phyloP scores from a whole-genome alignment of 2,797 vertebrate species.

The Cossypha caffra region DNA sequence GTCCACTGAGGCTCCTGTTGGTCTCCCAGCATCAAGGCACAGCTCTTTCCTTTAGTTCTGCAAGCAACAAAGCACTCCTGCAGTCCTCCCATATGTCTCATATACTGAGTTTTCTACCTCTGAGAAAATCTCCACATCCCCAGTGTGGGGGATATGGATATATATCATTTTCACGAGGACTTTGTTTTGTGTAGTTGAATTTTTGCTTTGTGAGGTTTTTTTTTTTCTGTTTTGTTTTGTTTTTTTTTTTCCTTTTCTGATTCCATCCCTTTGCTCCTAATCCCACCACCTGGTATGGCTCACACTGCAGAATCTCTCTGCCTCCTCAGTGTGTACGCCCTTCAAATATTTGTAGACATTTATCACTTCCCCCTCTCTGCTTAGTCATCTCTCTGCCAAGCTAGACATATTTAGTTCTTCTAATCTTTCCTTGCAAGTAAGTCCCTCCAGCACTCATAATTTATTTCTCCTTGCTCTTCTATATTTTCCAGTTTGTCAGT shows the following conservation, averaged over 20 bases:
- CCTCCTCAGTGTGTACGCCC: constrained; percentile 14
- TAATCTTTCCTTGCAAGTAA: constrained; percentile 53
- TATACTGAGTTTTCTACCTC: not conserved
- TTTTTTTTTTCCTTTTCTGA: not conserved
- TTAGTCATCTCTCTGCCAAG: constrained; percentile 65
- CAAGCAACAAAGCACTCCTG: not conserved
- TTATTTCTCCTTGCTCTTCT: constrained; percentile 53
- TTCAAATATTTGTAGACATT: constrained; percentile 67
- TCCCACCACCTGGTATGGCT: constrained; percentile 56
- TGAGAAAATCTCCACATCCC: not conserved
- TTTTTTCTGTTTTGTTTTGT: not conserved
- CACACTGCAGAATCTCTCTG: constrained; percentile 18
- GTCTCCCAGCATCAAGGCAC: constrained; percentile 15
- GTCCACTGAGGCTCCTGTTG: constrained; percentile 19
- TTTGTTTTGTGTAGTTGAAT: not conserved
- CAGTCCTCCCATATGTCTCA: constrained; percentile 12
- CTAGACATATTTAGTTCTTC: constrained; percentile 62
- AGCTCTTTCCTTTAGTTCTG: not conserved
- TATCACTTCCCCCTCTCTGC: constrained; percentile 40
- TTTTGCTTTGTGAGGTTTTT: not conserved
- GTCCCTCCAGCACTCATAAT: constrained; percentile 42
- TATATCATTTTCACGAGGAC: not conserved
- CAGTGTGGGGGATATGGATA: not conserved
- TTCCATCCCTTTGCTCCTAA: constrained; percentile 37
- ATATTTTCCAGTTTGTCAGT: constrained; percentile 19